Evolutionary conservation across 64 coral and sea anemone genomes (phyloP).

Genomic region (Dendronephthya gigantea): DNA sequence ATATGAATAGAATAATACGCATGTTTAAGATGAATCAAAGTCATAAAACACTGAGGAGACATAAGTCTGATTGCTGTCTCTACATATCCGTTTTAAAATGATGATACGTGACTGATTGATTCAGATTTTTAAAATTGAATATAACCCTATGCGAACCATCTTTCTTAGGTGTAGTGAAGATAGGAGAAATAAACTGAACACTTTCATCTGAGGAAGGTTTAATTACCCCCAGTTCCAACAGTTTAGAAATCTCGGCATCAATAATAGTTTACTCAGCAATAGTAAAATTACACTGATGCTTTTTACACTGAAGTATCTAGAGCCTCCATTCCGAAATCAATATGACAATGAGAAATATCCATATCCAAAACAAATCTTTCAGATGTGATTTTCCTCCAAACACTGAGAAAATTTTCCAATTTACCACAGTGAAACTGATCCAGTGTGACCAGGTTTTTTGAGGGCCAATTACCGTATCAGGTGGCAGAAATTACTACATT

Average conservation of each 20-base stretch:
- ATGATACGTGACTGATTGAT: too few species aligned
- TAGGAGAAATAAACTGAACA: too few species aligned
- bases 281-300: conserved; percentile 10
- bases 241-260: conserved; percentile 36
- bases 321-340: conserved; percentile 42
- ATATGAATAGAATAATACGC: conserved; percentile 51
- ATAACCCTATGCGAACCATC: too few species aligned
- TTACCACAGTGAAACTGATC: too few species aligned
- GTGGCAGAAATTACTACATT: too few species aligned
- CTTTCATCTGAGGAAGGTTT: background rate
- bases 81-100: conserved; percentile 65
- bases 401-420: background rate
- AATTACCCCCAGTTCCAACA: conserved; percentile 38
- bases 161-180: too few species aligned
- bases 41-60: conserved; percentile 43
- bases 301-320: background rate
- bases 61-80: conserved; percentile 58
- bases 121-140: conserved; percentile 33
- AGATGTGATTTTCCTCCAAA: conserved; percentile 42
- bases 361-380: conserved; percentile 49
- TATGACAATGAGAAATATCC: conserved; percentile 31
- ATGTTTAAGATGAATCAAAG: conserved; percentile 43
- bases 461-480: too few species aligned
- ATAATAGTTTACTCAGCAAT: conserved; percentile 31
- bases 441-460: too few species aligned